A percentile compares a stretch with the other conserved stretches of the same genome.
Conservation (phyloP, 1,140 invertebrate species). For the Brachionus paranguensis region DNA sequence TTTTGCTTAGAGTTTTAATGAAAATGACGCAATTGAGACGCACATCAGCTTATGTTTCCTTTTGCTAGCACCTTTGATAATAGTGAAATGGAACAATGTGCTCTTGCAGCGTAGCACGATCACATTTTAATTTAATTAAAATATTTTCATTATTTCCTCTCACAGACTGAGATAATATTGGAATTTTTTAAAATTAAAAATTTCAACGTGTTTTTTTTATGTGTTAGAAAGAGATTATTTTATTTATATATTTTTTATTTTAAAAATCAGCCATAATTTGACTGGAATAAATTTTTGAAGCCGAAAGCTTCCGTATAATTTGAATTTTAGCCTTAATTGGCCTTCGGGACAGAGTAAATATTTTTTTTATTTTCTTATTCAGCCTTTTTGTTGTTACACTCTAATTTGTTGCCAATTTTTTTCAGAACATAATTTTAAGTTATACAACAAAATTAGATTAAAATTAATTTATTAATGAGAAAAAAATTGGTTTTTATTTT, state of each 20-base stretch:
- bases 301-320: too few species aligned
- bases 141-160: not conserved
- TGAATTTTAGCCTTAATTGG: too few species aligned
- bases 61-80: not conserved
- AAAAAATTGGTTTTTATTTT: too few species aligned
- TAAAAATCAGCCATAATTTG: not conserved
- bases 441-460: too few species aligned
- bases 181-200: not conserved
- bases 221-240: not conserved
- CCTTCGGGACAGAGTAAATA: too few species aligned
- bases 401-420: too few species aligned
- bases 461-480: too few species aligned
- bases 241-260: not conserved
- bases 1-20: not conserved
- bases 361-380: too few species aligned
- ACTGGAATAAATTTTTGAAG: not conserved
- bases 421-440: too few species aligned
- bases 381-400: too few species aligned
- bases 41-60: not conserved
- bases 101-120: not conserved
- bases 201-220: not conserved
- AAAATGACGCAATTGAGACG: not conserved
- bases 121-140: not conserved
- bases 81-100: not conserved
- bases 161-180: not conserved